A percentile compares a stretch with the other conserved stretches of the same genome.
These are phyloP conservation scores for Smutsia gigantea DNA, from an alignment of 2,797 vertebrate genomes.

Conservation along the genomic window DNA sequence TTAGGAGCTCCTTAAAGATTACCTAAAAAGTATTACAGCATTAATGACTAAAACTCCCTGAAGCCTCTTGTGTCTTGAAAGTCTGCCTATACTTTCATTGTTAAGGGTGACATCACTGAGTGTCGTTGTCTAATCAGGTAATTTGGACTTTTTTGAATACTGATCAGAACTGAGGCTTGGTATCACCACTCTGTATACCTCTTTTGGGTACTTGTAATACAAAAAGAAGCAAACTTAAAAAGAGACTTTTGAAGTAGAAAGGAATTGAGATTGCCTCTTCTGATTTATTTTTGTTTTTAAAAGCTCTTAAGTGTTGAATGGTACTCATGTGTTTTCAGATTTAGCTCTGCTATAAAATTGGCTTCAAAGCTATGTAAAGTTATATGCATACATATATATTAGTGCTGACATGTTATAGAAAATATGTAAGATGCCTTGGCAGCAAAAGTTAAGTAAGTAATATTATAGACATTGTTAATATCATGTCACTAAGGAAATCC, in stretches of 20 bases:
- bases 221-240: not conserved
- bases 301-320: not conserved
- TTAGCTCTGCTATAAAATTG: not conserved
- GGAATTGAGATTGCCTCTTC: not conserved
- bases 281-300: not conserved
- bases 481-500: not conserved
- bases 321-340: slow-evolving; percentile 45
- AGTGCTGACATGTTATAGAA: not conserved
- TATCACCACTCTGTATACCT: not conserved
- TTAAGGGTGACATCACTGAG: slow-evolving; percentile 36
- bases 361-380: slow-evolving; percentile 35
- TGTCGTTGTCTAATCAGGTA: slow-evolving; percentile 9
- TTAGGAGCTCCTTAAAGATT: slow-evolving; percentile 86
- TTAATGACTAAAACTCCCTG: slow-evolving; percentile 79
- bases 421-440: not conserved
- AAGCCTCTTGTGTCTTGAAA: slow-evolving; percentile 74
- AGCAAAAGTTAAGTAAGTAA: slow-evolving; percentile 4
- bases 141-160: slow-evolving; percentile 42
- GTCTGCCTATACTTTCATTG: slow-evolving; percentile 26
- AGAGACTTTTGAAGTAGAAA: not conserved
- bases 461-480: slow-evolving; percentile 5
- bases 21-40: slow-evolving; percentile 80
- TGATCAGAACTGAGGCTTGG: slow-evolving; percentile 33
- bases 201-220: not conserved
- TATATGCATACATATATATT: not conserved